Conservation (phyloP, 2,113 vertebrate species). For the Capra hircus region DNA sequence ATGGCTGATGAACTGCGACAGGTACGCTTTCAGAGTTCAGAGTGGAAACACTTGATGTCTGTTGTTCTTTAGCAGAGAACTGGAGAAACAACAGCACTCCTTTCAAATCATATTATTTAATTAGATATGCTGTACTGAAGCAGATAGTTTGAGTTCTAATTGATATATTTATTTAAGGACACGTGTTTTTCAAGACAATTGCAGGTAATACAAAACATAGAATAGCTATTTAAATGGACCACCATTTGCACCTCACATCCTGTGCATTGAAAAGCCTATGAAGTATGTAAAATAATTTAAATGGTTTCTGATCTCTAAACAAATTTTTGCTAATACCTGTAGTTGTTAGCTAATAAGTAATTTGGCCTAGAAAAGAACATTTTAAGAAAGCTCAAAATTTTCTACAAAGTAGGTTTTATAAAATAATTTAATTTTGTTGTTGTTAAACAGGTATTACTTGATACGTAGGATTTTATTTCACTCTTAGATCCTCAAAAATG, state of each 20-base stretch:
- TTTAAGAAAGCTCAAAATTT: not conserved
- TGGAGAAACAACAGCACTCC: not conserved
- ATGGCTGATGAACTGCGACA: conserved; percentile 98
- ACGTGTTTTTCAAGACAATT: not conserved
- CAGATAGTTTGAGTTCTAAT: not conserved
- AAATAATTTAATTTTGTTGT: not conserved
- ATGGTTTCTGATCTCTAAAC: not conserved
- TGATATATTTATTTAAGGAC: not conserved
- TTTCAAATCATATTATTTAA: not conserved
- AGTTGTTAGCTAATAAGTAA: not conserved
- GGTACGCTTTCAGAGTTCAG: conserved; percentile 79
- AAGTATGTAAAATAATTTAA: not conserved
- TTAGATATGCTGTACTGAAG: not conserved
- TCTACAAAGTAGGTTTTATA: conserved; percentile 21
- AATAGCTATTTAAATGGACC: not conserved
- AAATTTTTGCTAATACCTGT: not conserved
- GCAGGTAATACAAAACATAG: not conserved
- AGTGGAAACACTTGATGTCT: not conserved
- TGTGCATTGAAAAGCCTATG: not conserved
- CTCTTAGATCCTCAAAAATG: not conserved
- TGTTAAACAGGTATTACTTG: not conserved
- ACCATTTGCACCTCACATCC: not conserved
- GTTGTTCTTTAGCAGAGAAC: not conserved
- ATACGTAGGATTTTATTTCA: conserved; percentile 25
- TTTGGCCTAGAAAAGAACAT: not conserved